Conservation (phyloP, 2,113 vertebrate species). For the Malurus cyaneus region DNA sequence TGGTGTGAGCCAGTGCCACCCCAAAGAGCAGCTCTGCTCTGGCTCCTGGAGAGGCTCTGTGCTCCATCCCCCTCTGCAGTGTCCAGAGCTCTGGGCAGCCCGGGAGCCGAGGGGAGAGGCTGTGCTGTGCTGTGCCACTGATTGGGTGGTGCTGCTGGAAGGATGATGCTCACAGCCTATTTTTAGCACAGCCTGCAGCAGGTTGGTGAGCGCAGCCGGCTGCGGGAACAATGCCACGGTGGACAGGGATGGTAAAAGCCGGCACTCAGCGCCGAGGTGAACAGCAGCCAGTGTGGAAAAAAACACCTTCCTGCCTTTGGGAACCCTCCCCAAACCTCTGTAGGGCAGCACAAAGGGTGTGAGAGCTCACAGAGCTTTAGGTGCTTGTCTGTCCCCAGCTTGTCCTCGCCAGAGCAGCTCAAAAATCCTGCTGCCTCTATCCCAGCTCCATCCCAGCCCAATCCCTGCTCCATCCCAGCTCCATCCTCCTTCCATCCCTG, state of each 20-base stretch:
- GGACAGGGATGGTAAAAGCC: background rate
- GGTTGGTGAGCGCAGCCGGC: background rate
- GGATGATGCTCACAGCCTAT: constrained; percentile 56
- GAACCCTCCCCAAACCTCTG: background rate
- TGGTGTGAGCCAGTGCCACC: fast-evolving
- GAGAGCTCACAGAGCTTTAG: background rate
- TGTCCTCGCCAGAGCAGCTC: background rate
- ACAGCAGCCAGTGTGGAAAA: background rate
- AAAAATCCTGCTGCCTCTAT: background rate
- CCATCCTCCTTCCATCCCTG: too few relatives aligned
- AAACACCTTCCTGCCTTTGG: background rate
- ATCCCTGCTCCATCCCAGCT: too few relatives aligned
- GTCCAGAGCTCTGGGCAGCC: background rate
- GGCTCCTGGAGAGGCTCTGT: background rate
- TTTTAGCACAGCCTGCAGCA: constrained; percentile 62
- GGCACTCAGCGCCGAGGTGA: background rate
- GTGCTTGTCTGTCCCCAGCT: background rate
- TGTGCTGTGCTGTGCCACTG: background rate
- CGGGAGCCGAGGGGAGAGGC: background rate
- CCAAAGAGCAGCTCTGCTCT: fast-evolving
- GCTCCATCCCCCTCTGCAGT: background rate
- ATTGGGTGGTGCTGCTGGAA: background rate
- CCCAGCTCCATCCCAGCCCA: background rate
- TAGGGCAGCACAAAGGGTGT: background rate
- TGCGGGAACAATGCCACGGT: background rate